These are phyloP conservation scores for Drosophila rellima DNA, from an alignment of 2,888 invertebrate species.

Conservation along the genomic window DNA sequence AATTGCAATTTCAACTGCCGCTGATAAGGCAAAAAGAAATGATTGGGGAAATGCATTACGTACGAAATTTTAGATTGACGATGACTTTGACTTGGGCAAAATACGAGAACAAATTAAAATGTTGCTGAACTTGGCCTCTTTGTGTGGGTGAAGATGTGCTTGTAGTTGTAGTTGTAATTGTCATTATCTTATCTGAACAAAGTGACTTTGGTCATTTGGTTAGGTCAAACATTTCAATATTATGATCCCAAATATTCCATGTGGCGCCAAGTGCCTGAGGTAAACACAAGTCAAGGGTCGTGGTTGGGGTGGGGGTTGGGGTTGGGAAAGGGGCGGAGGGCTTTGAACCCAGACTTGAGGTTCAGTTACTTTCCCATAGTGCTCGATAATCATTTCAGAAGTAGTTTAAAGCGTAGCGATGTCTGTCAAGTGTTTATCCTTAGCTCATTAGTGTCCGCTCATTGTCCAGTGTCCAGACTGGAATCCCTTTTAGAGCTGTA, in stretches of 20 bases:
- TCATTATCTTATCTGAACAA: slow-evolving; percentile 51
- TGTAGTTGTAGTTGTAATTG: neutral
- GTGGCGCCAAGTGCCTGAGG: slow-evolving; percentile 63
- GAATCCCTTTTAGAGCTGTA: slow-evolving; percentile 40
- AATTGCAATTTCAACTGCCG: slow-evolving; percentile 66
- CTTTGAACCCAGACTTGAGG: slow-evolving; percentile 31
- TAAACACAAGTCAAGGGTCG: slow-evolving; percentile 18
- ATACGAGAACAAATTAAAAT: slow-evolving; percentile 60
- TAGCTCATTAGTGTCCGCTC: slow-evolving; percentile 49
- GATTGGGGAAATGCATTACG: slow-evolving; percentile 53
- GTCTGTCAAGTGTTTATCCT: slow-evolving; percentile 36
- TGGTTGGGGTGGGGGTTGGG: slow-evolving; percentile 19
- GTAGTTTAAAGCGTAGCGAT: neutral
- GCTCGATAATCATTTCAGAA: slow-evolving; percentile 8
- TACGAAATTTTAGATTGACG: slow-evolving; percentile 31
- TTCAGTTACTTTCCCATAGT: slow-evolving; percentile 19
- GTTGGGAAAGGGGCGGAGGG: slow-evolving; percentile 5
- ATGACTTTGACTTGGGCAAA: slow-evolving; percentile 29
- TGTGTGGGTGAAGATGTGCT: slow-evolving; percentile 42
- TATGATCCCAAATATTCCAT: slow-evolving; percentile 46
- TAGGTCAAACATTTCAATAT: slow-evolving; percentile 58
- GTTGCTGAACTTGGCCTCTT: slow-evolving; percentile 76
- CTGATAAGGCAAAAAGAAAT: slow-evolving; percentile 64
- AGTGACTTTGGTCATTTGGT: slow-evolving; percentile 61
- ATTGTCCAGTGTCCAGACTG: slow-evolving; percentile 26